phyloP scores from a whole-genome alignment of 30 jellyfish, hydroid and myxozoan genomes.

The Clytia hemisphaerica region DNA sequence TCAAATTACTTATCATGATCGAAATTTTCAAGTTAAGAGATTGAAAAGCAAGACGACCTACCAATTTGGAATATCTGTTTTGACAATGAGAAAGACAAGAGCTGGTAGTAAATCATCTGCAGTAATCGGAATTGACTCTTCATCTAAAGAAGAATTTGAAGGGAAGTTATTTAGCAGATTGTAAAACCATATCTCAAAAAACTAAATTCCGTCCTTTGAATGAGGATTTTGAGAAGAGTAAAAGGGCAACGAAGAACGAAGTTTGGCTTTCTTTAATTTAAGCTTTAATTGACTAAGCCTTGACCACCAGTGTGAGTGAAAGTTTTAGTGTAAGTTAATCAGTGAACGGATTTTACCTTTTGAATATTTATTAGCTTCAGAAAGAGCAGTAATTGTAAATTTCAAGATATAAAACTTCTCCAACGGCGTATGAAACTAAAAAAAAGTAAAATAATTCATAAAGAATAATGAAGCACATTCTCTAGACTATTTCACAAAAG shows the following conservation, averaged over 20 bases:
- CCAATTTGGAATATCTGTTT: constrained; percentile 97
- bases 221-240: no score
- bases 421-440: constrained; percentile 82
- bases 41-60: constrained; percentile 2
- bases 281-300: no score
- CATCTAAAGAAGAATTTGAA: neutral
- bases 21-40: neutral
- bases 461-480: no score
- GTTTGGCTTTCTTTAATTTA: no score
- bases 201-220: no score
- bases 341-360: no score
- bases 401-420: constrained; percentile 81
- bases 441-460: constrained; percentile 1
- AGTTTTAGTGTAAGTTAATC: no score
- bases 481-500: no score
- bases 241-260: no score
- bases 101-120: constrained; percentile 89
- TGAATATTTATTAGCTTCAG: constrained; percentile 25
- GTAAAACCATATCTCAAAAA: no score
- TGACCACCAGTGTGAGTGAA: no score
- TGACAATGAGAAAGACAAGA: constrained; percentile 75
- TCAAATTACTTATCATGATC: neutral
- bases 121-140: constrained; percentile 58
- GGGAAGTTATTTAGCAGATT: no score
- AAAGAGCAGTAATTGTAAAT: constrained; percentile 63